Conservation (phyloP, 2,888 invertebrate genomes). For the Atrina japonica region DNA sequence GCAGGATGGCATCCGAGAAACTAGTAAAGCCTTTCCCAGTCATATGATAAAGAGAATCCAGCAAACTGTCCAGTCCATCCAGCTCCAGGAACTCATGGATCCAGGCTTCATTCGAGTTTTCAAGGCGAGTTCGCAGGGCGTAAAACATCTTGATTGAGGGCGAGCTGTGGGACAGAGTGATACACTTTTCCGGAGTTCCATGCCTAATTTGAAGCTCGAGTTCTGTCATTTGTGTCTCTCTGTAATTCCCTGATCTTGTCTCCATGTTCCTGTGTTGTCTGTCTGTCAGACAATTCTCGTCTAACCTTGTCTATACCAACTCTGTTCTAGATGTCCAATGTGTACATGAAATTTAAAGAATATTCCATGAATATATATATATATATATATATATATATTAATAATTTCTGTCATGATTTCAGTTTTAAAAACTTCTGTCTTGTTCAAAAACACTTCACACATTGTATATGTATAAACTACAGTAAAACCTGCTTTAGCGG, state of each 20-base stretch:
- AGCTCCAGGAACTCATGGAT: constrained; percentile 81
- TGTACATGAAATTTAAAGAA: neutral
- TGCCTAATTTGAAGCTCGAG: constrained; percentile 54
- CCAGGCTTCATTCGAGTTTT: constrained; percentile 77
- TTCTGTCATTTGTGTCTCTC: constrained; percentile 55
- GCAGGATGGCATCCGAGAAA: constrained; percentile 80
- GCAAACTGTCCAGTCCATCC: constrained; percentile 81
- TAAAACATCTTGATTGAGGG: constrained; percentile 71
- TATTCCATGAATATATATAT: neutral
- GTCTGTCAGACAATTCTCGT: neutral
- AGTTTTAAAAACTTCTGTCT: too few relatives aligned
- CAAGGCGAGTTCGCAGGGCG: constrained; percentile 68
- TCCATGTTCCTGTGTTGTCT: neutral
- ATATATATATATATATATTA: neutral
- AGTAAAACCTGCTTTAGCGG: too few relatives aligned
- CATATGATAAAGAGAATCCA: constrained; percentile 80
- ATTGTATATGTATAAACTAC: too few relatives aligned
- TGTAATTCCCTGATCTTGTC: neutral
- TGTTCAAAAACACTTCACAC: too few relatives aligned
- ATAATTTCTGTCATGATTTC: too few relatives aligned
- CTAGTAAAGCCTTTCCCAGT: constrained; percentile 70
- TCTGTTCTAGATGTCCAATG: too few relatives aligned
- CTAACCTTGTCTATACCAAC: neutral
- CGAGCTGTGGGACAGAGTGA: constrained; percentile 66
- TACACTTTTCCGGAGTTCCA: constrained; percentile 67